Evolutionary conservation across 2,888 invertebrate species (phyloP).

Genomic region (Tenthredo livida): DNA sequence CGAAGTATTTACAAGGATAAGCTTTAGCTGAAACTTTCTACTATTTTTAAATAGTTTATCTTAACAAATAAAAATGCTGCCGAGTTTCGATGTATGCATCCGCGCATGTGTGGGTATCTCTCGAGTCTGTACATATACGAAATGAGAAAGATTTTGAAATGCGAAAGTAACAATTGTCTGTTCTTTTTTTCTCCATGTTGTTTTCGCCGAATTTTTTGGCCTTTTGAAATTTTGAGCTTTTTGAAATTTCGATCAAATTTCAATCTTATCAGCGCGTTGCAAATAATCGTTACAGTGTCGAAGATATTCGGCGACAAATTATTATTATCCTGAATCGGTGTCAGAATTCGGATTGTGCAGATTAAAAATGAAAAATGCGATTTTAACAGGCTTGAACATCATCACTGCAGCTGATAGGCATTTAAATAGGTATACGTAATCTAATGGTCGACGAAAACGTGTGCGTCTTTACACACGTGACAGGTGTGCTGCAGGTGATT

Average conservation of each 20-base stretch:
- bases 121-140: background rate
- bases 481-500: slow-evolving; percentile 47
- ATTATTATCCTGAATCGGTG: background rate
- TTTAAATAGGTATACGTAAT: background rate
- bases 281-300: too few relatives aligned
- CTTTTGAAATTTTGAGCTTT: too few relatives aligned
- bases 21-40: slow-evolving; percentile 9
- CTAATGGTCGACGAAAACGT: background rate
- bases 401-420: background rate
- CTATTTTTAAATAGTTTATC: background rate
- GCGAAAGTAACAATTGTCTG: too few relatives aligned
- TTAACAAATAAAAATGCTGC: background rate
- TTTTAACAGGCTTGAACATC: background rate
- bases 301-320: background rate
- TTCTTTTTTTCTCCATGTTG: too few relatives aligned
- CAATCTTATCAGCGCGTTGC: too few relatives aligned
- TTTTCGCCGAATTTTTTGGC: too few relatives aligned
- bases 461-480: slow-evolving; percentile 35
- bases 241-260: too few relatives aligned
- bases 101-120: too few relatives aligned
- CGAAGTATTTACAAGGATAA: slow-evolving; percentile 12
- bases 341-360: background rate
- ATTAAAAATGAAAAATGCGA: background rate
- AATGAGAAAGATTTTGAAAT: background rate
- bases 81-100: background rate